A percentile compares a stretch with the other conserved stretches of the same genome.
These are phyloP conservation scores for Furcifer pardalis DNA, from an alignment of 2,797 vertebrate species.

Conservation along the genomic window DNA sequence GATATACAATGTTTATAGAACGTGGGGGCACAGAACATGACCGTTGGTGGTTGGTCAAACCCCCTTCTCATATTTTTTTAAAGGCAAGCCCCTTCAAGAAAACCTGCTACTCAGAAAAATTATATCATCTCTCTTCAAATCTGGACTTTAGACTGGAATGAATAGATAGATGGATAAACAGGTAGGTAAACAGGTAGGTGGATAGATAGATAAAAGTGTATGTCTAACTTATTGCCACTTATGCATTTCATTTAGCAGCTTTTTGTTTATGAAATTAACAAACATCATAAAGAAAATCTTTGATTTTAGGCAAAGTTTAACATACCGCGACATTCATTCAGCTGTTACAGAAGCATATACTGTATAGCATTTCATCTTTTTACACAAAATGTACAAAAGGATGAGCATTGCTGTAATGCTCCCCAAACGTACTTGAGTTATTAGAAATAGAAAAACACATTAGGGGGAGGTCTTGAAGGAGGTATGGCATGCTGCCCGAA, in stretches of 20 bases:
- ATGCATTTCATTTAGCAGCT: not conserved
- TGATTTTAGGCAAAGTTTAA: fast-evolving
- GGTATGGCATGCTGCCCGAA: not conserved
- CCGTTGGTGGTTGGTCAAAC: not conserved
- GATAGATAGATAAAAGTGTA: not conserved
- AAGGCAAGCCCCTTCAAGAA: not conserved
- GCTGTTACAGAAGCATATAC: not conserved
- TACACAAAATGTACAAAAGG: not conserved
- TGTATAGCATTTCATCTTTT: not conserved
- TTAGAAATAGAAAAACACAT: not conserved
- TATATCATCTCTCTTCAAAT: not conserved
- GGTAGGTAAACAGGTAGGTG: too few species aligned
- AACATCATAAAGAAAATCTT: not conserved
- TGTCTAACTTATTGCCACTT: not conserved
- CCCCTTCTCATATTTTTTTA: not conserved
- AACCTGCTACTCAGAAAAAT: not conserved
- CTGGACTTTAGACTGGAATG: not conserved
- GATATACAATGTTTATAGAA: not conserved
- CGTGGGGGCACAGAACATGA: not conserved
- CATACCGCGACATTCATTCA: not conserved
- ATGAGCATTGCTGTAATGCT: not conserved
- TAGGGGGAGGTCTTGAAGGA: not conserved
- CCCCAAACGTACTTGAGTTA: not conserved
- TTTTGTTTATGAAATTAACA: not conserved
- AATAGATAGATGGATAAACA: not conserved